Conservation (phyloP, 2,797 vertebrate genomes). For the Falco berigora region DNA sequence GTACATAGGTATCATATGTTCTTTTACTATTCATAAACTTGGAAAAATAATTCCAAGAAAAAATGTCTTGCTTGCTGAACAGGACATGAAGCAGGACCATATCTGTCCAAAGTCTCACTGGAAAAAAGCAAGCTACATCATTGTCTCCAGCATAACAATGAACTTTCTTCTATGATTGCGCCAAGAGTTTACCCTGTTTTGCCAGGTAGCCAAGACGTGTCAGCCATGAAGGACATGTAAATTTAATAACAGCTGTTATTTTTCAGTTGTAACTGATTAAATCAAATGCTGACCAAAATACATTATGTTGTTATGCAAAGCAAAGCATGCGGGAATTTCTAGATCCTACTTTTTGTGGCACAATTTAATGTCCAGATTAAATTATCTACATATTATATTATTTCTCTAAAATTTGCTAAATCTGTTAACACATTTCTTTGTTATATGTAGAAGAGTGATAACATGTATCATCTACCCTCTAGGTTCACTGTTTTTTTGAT, state of each 20-base stretch:
- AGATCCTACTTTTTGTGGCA: background rate
- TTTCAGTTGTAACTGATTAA: background rate
- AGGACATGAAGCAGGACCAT: background rate
- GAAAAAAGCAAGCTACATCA: background rate
- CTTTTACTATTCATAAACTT: background rate
- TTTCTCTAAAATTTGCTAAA: background rate
- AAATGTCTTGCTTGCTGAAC: background rate
- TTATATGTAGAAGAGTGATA: background rate
- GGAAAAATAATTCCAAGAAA: background rate
- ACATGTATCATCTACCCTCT: background rate
- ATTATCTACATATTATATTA: background rate
- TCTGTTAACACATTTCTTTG: background rate
- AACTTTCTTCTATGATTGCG: background rate
- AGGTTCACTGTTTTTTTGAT: background rate
- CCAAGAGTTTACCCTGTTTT: background rate
- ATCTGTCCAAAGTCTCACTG: background rate
- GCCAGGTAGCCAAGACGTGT: background rate
- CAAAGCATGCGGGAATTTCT: background rate
- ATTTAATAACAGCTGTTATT: background rate
- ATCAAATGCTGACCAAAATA: background rate
- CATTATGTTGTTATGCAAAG: background rate
- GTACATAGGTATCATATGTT: background rate
- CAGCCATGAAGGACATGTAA: background rate
- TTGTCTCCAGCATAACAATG: background rate
- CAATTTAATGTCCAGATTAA: background rate